A percentile compares a stretch with the other conserved stretches of the same genome.
phyloP scores from a whole-genome alignment of 2,113 vertebrate species.

The Ia io region DNA sequence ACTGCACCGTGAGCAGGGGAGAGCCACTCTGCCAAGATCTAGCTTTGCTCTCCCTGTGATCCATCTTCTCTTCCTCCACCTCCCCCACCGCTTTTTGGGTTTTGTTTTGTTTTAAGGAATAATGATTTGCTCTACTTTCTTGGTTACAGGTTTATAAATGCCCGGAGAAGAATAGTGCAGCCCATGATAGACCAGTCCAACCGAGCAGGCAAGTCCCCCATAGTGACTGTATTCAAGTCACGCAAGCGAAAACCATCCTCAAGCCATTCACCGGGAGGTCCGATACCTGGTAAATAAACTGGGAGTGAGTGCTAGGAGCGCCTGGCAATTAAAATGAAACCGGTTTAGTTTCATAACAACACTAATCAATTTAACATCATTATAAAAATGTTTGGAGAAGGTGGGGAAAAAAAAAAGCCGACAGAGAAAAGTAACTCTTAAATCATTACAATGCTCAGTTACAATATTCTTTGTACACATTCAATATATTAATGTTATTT shows the following conservation, averaged over 20 bases:
- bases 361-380: conserved; percentile 80
- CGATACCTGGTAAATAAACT: conserved; percentile 89
- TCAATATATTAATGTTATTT: conserved; percentile 74
- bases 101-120: conserved; percentile 44
- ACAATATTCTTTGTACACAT: conserved; percentile 49
- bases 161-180: conserved; percentile 99
- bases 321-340: conserved; percentile 79
- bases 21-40: conserved; percentile 27
- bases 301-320: conserved; percentile 80
- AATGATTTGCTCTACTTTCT: conserved; percentile 74
- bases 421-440: conserved; percentile 55
- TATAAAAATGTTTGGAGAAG: conserved; percentile 58
- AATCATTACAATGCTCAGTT: background rate
- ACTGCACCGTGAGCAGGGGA: conserved; percentile 38
- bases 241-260: conserved; percentile 84
- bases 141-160: conserved; percentile 97
- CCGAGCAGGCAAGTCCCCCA: conserved; percentile 97
- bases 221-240: conserved; percentile 90
- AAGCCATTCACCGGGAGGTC: conserved; percentile 90
- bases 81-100: conserved; percentile 6
- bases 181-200: conserved; percentile 99
- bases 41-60: background rate
- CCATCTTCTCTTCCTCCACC: background rate
- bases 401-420: conserved; percentile 23
- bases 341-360: conserved; percentile 77